Evolutionary conservation across 1,140 invertebrate genomes (phyloP).

Genomic region (Brachionus asplanchnoidis): DNA sequence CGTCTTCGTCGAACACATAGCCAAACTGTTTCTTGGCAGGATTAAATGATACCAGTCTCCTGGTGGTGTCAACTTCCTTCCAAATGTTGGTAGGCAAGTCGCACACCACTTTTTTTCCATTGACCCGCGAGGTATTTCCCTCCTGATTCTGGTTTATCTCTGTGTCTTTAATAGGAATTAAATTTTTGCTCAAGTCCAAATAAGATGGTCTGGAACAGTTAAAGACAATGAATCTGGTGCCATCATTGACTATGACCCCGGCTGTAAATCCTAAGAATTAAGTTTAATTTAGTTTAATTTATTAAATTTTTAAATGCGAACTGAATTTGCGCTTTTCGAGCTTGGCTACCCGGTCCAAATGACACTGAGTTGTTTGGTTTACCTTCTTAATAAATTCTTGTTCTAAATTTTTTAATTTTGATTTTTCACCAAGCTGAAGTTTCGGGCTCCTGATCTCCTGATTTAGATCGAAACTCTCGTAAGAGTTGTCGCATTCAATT

Average conservation of each 20-base stretch:
- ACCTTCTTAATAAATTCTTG: background rate
- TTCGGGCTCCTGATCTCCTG: background rate
- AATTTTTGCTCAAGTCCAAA: background rate
- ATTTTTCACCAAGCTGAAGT: background rate
- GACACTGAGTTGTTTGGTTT: background rate
- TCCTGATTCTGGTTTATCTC: constrained; percentile 19
- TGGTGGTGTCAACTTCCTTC: background rate
- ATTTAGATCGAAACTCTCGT: background rate
- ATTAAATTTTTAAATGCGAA: background rate
- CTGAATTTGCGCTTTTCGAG: background rate
- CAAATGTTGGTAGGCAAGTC: constrained; percentile 24
- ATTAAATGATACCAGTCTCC: background rate
- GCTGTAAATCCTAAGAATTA: background rate
- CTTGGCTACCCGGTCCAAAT: background rate
- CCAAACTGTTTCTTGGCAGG: background rate
- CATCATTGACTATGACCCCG: background rate
- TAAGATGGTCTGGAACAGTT: background rate
- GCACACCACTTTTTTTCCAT: background rate
- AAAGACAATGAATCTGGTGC: background rate
- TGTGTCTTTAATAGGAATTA: background rate
- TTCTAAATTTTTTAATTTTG: background rate
- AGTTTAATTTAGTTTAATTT: background rate
- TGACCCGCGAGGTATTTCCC: background rate
- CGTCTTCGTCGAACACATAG: constrained; percentile 1
- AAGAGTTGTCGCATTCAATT: background rate